Evolutionary conservation across 2,888 invertebrate genomes (phyloP), one percentile per base, ranked within the genome.

Genomic region (Troglohyphantes excavatus): DNA sequence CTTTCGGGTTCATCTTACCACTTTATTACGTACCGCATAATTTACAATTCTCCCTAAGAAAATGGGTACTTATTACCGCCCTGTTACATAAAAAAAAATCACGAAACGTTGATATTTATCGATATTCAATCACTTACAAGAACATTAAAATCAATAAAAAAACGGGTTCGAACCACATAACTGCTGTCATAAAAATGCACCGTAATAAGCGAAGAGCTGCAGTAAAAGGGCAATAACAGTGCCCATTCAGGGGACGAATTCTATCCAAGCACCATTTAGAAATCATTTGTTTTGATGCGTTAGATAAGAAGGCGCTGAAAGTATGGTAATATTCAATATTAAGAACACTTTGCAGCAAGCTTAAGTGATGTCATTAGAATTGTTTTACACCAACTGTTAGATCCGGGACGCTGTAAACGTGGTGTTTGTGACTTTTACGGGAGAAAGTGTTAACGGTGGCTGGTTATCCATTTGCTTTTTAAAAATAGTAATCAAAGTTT

Each of bases 201-300:
- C 21, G 29, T 68, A n/a, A 33, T 68, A 68, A 68, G n/a, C 5
- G 33, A 33, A 33, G 9, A 17, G 6, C 33, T 2, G 33, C 11
- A 68, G 26, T 9, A 68, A n/a, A 33, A 11, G 33, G 0, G 65
- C 29, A 33, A 29, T 33, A 68, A 33, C 27, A 68, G n/a, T 6
- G 33, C 17, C 33, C 13, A 65, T 65, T 65, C 19, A 23, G 7
- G 17, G 33, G 0, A 33, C n/a, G n/a, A 68, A 19, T 33, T 68
- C 19, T 2, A 23, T 65, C 23, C 23, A 27, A 26, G 33, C 17
- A 68, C 9, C 29, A 68, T 33, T 19, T 19, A 9, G 17, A 68
- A 68, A n/a, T 33, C 17, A 33, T 68, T n/a, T 68, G 33, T 33
- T 33, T 33, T 33, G 68, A 68, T 68, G 13, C 6, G 33, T 68